Evolutionary conservation across 2,888 invertebrate genomes (phyloP).

Genomic region (Theodoxus fluviatilis): DNA sequence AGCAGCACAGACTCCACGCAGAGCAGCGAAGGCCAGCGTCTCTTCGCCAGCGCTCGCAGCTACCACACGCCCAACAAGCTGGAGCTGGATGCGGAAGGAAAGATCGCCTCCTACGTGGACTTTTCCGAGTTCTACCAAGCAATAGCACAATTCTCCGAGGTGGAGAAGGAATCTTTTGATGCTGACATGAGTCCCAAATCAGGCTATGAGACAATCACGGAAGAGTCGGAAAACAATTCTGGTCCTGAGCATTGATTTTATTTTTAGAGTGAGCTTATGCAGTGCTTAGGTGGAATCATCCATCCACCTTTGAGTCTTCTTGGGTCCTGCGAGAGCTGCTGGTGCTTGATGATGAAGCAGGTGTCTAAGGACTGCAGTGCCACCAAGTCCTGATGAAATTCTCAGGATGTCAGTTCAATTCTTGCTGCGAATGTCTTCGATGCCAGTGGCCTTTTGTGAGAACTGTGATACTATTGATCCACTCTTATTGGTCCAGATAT

Average conservation of each 20-base stretch:
- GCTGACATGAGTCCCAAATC: conserved; percentile 56
- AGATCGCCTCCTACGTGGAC: conserved; percentile 82
- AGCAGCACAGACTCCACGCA: conserved; percentile 55
- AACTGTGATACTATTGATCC: no score
- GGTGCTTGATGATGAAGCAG: neutral
- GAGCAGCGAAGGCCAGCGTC: conserved; percentile 52
- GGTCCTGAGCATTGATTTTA: conserved; percentile 35
- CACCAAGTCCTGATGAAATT: no score
- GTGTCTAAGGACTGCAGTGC: neutral
- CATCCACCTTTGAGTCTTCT: no score
- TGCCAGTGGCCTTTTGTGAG: no score
- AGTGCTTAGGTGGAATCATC: neutral
- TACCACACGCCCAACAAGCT: conserved; percentile 52
- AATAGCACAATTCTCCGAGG: conserved; percentile 55
- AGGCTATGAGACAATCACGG: conserved; percentile 56
- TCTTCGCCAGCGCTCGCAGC: conserved; percentile 41
- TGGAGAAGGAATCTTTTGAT: conserved; percentile 50
- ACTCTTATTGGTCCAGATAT: no score
- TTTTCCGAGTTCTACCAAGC: conserved; percentile 74
- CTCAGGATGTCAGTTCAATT: no score
- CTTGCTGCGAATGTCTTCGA: no score
- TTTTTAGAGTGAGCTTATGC: no score
- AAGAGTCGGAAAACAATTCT: conserved; percentile 44
- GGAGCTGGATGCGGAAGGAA: conserved; percentile 73
- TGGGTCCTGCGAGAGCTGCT: neutral